Percentiles rank a stretch among this genome's conserved stretches.
Conservation (phyloP, 2,888 invertebrate genomes). For the Temnothorax rugatulus region DNA sequence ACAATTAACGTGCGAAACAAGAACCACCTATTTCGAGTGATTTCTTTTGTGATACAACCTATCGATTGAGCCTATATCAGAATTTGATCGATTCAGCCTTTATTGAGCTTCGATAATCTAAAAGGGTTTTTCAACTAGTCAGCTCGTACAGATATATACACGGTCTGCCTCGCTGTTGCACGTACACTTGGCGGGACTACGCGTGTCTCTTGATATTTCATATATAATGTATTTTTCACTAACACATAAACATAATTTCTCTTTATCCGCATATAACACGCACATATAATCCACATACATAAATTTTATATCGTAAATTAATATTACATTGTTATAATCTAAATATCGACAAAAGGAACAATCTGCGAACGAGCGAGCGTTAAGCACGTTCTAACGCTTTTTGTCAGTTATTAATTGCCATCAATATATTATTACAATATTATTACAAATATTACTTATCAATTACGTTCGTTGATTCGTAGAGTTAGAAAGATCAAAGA, state of each 20-base stretch:
- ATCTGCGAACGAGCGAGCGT: conserved; percentile 1
- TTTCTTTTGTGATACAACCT: too few relatives aligned
- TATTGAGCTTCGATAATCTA: too few relatives aligned
- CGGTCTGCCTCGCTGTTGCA: too few relatives aligned
- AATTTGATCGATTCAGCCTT: too few relatives aligned
- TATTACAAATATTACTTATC: conserved; percentile 5
- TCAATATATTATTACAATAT: conserved; percentile 26
- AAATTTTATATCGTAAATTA: background rate
- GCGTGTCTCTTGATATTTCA: background rate
- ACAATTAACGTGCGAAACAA: too few relatives aligned
- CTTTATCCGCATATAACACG: background rate
- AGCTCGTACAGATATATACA: too few relatives aligned
- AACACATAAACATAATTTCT: background rate
- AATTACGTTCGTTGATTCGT: background rate
- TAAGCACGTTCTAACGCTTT: background rate
- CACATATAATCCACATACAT: background rate
- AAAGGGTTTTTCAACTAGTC: too few relatives aligned
- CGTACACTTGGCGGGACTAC: too few relatives aligned
- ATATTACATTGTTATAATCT: conserved; percentile 15
- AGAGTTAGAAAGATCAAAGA: background rate
- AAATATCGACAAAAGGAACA: conserved; percentile 12
- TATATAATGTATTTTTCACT: background rate
- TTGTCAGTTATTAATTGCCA: background rate
- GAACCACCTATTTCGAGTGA: too few relatives aligned
- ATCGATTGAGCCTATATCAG: too few relatives aligned